These are phyloP conservation scores for Thamnophis elegans DNA, from an alignment of 2,797 vertebrate genomes.

Conservation along the genomic window DNA sequence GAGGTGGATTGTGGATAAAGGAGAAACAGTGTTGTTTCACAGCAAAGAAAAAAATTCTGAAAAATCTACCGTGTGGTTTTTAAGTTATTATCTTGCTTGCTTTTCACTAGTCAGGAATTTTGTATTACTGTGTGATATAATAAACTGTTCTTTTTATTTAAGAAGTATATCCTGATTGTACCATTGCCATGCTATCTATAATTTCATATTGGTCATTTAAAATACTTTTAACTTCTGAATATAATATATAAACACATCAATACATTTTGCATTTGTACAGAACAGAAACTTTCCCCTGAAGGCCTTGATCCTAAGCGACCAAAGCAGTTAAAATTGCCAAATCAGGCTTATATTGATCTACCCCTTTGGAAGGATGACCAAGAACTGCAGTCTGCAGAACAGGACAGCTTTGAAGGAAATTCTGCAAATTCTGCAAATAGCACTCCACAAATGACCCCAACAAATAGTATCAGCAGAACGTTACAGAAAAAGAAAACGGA, in stretches of 20 bases:
- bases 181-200: not conserved
- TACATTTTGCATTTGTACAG: slow-evolving; percentile 67
- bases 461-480: slow-evolving; percentile 80
- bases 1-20: not conserved
- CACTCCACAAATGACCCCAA: slow-evolving; percentile 82
- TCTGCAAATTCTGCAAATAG: slow-evolving; percentile 77
- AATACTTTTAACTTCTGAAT: slow-evolving; percentile 6
- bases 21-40: not conserved
- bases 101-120: not conserved
- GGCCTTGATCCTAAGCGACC: slow-evolving; percentile 83
- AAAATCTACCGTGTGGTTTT: not conserved
- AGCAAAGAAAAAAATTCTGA: not conserved
- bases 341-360: slow-evolving; percentile 88
- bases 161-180: not conserved
- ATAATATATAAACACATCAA: slow-evolving; percentile 45
- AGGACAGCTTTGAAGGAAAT: slow-evolving; percentile 75
- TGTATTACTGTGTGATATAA: not conserved
- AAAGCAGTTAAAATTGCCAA: slow-evolving; percentile 89
- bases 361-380: slow-evolving; percentile 91
- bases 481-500: slow-evolving; percentile 79
- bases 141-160: not conserved
- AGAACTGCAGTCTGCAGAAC: slow-evolving; percentile 66
- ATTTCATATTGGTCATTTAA: not conserved
- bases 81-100: not conserved
- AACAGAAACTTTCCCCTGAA: slow-evolving; percentile 75